Base-by-base conservation (phyloP, 2,888 invertebrate genomes). In the Odontocolon sp. region DNA sequence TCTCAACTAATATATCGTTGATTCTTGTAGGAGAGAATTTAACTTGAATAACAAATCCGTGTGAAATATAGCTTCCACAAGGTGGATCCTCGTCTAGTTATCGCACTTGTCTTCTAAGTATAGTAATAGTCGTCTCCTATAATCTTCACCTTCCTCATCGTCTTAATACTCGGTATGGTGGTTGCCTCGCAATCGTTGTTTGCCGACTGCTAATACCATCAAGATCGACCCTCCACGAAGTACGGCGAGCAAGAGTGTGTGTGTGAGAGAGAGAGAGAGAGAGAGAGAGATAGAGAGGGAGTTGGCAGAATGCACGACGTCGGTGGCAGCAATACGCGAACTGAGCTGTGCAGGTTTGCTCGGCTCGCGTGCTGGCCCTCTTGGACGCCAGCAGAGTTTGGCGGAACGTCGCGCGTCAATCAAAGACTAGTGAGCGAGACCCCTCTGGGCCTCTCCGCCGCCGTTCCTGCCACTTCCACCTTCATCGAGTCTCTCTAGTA, bases 401-500 rank as follows among this genome's bases (percentile, higher is more conserved):
- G 87, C 84, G 84, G 80, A 84, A 89, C 87, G 88, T 88, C 87
- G 86, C 81, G 85, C 88, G 89, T 90, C 89, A 90, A 89, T 90
- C 89, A 89, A 88, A 86, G 79, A 75, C 69, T 40, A 68, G 56
- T 40, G 76, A 75, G 80, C 77, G 76, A n/a, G n/a, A n/a, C 72
- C 67, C 74, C 66, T 76, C 76, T 36, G 69, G 72, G 73, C 69
- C 81, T 79, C 80, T 67, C 66, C 76, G 71, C 66, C 56, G 50
- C 67, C 18, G 26, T 50, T 76, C 76, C 70, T 63, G 66, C 67
- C 54, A 26, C 57, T 54, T 59, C 38, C 66, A 59, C 70, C 66
- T 66, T 47, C 47, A 54, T 42, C 66, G 26, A 54, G 54, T 33
- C 52, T 59, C 52, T 69, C 64, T 42, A 23, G 63, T 72, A 69